Conservation (phyloP, 2,797 vertebrate genomes). For the Clarias platycephalus region DNA sequence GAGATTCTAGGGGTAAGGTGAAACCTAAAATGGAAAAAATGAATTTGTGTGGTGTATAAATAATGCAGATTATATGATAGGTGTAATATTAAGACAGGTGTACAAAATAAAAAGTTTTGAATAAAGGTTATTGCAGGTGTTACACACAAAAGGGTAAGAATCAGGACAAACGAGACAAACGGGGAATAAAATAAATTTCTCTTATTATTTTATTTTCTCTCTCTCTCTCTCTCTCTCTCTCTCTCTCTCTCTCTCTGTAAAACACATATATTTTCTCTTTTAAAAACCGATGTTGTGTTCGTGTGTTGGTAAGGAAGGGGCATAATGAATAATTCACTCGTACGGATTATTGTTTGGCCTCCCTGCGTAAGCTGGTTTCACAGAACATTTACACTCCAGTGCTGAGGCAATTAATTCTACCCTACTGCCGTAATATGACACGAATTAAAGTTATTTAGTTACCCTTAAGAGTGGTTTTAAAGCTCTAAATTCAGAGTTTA, state of each 20-base stretch:
- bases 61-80: not conserved
- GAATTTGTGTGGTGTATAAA: no score
- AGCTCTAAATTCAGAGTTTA: not conserved
- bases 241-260: not conserved
- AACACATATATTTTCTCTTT: not conserved
- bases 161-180: not conserved
- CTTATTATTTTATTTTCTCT: no score
- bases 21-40: not conserved
- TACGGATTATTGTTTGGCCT: not conserved
- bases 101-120: not conserved
- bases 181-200: not conserved
- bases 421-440: not conserved
- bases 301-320: not conserved
- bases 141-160: not conserved
- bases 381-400: not conserved
- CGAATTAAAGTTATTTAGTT: not conserved
- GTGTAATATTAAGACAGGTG: not conserved
- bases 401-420: not conserved
- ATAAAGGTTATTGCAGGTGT: not conserved
- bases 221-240: no score
- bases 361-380: not conserved
- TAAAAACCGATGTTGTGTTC: not conserved
- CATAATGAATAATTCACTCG: not conserved
- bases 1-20: not conserved
- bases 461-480: not conserved